A percentile compares a stretch with the other conserved stretches of the same genome.
Evolutionary conservation across 2,797 vertebrate species (phyloP).

Genomic region (Lepidocolaptes lacrymiger): DNA sequence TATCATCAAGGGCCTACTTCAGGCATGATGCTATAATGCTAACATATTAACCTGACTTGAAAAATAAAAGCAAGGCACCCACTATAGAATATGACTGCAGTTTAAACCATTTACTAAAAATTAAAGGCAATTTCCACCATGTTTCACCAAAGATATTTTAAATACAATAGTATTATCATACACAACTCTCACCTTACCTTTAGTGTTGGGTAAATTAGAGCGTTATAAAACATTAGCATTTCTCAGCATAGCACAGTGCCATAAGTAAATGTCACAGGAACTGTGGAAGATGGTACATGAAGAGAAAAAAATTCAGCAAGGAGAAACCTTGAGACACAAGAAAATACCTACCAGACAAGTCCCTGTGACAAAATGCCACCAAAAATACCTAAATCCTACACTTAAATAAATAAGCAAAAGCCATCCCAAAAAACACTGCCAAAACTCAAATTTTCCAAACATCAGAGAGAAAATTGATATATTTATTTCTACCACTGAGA

Average conservation of each 20-base stretch:
- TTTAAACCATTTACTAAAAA: constrained; percentile 13
- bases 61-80: background rate
- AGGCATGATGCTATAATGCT: background rate
- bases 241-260: background rate
- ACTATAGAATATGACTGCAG: background rate
- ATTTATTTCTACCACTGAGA: background rate
- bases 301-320: background rate
- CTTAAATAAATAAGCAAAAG: background rate
- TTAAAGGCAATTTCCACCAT: background rate
- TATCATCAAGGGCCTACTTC: background rate
- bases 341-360: background rate
- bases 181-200: background rate
- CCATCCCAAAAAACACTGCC: background rate
- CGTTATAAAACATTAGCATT: background rate
- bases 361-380: background rate
- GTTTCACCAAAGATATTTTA: background rate
- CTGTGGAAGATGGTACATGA: background rate
- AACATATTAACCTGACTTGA: background rate
- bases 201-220: background rate
- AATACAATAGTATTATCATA: background rate
- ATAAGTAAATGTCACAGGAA: background rate
- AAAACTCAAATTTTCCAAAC: background rate
- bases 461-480: background rate
- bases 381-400: background rate
- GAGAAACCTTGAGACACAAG: background rate